These are phyloP conservation scores for Pristionchus fissidentatus DNA, from an alignment of 2,888 invertebrate genomes.

Conservation along the genomic window DNA sequence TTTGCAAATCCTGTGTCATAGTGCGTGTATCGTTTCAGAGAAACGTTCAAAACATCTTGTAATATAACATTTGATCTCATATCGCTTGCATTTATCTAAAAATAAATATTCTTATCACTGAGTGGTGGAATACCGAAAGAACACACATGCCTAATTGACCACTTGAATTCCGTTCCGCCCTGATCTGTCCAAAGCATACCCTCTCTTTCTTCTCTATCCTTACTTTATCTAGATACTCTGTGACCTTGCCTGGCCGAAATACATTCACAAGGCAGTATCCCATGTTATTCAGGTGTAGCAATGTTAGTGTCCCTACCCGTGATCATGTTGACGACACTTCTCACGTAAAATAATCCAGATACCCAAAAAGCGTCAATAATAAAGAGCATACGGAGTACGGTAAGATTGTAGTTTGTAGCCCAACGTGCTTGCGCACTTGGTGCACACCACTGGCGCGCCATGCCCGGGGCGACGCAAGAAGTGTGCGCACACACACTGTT, in stretches of 20 bases:
- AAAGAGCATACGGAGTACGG: neutral
- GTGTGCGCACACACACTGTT: neutral
- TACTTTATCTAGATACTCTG: neutral
- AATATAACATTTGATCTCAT: too few relatives aligned
- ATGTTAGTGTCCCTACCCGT: too few relatives aligned
- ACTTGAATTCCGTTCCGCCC: too few relatives aligned
- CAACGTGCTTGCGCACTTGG: neutral
- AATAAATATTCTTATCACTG: too few relatives aligned
- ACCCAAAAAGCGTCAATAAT: neutral
- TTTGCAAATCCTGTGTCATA: conserved; percentile 34
- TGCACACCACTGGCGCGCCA: neutral
- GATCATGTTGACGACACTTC: too few relatives aligned
- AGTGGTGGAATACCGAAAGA: too few relatives aligned
- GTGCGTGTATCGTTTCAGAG: too few relatives aligned
- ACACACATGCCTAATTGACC: too few relatives aligned
- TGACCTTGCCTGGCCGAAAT: neutral
- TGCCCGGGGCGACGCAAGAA: conserved; percentile 15
- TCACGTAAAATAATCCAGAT: too few relatives aligned
- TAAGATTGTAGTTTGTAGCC: conserved; percentile 37
- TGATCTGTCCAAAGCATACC: neutral
- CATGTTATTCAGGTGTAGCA: neutral
- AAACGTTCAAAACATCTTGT: too few relatives aligned
- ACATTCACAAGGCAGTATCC: neutral
- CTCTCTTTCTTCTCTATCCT: neutral
- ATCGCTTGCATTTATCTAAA: too few relatives aligned